These are phyloP conservation scores for Idaea aversata DNA, from an alignment of 2,888 invertebrate species.

Conservation along the genomic window DNA sequence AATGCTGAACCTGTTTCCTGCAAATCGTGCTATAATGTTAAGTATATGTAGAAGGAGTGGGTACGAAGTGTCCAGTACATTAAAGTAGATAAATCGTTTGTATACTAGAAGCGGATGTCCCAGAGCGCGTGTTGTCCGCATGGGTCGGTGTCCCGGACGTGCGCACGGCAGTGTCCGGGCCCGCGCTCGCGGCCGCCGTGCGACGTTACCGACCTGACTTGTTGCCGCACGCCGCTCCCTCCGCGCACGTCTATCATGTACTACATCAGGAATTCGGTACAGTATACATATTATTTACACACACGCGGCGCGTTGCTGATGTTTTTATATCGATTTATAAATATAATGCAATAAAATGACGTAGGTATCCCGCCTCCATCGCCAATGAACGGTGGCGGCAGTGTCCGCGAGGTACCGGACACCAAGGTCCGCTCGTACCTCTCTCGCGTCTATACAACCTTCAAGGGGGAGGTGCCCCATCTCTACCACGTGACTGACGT, in stretches of 20 bases:
- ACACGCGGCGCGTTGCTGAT: neutral
- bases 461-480: conserved; percentile 93
- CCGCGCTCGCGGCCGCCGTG: conserved; percentile 87
- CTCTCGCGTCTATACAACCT: conserved; percentile 92
- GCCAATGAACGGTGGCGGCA: conserved; percentile 81
- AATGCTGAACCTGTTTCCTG: too few species aligned
- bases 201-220: conserved; percentile 95
- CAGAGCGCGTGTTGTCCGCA: conserved; percentile 86
- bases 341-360: neutral
- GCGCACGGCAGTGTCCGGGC: conserved; percentile 52
- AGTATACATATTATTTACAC: conserved; percentile 28
- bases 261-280: conserved; percentile 90
- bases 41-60: too few species aligned
- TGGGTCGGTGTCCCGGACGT: conserved; percentile 83
- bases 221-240: conserved; percentile 87
- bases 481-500: conserved; percentile 58
- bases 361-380: conserved; percentile 82
- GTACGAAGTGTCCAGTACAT: neutral
- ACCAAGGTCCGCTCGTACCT: conserved; percentile 91
- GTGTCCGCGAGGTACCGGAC: conserved; percentile 86
- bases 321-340: too few species aligned
- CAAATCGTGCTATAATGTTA: too few species aligned
- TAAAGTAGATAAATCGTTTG: neutral
- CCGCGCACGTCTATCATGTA: conserved; percentile 91
- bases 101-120: conserved; percentile 82